phyloP scores from a whole-genome alignment of 2,888 invertebrate species.

The Pandemis cinnamomeana region DNA sequence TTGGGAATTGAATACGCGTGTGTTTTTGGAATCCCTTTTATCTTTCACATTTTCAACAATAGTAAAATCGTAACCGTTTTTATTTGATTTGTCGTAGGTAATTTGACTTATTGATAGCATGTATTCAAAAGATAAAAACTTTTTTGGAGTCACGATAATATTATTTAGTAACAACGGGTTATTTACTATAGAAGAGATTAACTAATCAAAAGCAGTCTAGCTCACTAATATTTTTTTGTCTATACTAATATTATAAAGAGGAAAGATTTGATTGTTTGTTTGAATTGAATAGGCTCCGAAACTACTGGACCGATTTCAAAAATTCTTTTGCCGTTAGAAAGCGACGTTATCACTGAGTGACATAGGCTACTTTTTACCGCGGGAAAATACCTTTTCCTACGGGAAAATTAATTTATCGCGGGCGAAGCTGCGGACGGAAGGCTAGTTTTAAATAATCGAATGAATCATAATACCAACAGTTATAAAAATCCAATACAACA shows the following conservation, averaged over 20 bases:
- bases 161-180: neutral
- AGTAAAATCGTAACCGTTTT: slow-evolving; percentile 1
- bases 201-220: neutral
- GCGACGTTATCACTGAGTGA: too few species aligned
- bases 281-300: too few species aligned
- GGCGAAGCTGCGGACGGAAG: too few species aligned
- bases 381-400: too few species aligned
- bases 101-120: neutral
- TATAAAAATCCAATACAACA: neutral
- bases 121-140: neutral
- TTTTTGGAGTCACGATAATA: neutral
- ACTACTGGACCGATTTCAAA: too few species aligned
- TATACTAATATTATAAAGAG: too few species aligned
- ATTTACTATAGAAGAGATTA: neutral
- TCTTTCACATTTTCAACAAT: slow-evolving; percentile 3
- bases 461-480: too few species aligned
- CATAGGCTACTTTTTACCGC: too few species aligned
- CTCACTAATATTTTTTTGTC: neutral
- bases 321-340: too few species aligned
- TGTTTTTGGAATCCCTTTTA: slow-evolving; percentile 8
- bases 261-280: too few species aligned
- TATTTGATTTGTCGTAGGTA: slow-evolving; percentile 4
- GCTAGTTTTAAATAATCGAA: too few species aligned
- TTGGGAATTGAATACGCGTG: slow-evolving; percentile 6
- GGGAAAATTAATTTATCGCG: too few species aligned